Conservation (phyloP, 2,797 vertebrate genomes). For the Propithecus deckenii region DNA sequence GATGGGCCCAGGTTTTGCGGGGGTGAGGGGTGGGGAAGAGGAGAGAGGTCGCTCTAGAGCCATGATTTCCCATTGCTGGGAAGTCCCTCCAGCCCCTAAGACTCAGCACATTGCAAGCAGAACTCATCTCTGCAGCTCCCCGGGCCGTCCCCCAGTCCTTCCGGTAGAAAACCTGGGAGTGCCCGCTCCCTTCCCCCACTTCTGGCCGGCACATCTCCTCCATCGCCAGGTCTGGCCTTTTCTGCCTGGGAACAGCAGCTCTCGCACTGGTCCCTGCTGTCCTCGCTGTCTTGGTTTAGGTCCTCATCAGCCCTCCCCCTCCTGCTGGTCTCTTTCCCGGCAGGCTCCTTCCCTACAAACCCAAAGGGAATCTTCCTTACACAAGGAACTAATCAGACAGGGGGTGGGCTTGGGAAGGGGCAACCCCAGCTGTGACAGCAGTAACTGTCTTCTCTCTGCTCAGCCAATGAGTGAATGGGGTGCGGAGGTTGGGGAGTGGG, state of each 20-base stretch:
- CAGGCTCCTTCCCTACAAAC: not conserved
- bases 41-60: not conserved
- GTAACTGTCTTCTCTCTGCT: not conserved
- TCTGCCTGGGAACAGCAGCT: not conserved
- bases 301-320: not conserved
- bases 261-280: not conserved
- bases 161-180: not conserved
- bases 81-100: not conserved
- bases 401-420: not conserved
- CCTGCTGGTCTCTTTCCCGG: not conserved
- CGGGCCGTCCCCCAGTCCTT: not conserved
- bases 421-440: fast-evolving
- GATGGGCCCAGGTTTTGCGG: not conserved
- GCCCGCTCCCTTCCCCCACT: not conserved
- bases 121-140: not conserved
- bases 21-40: not conserved
- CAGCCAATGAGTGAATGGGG: not conserved
- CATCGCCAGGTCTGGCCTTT: not conserved
- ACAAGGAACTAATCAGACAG: not conserved
- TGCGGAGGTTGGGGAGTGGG: fast-evolving
- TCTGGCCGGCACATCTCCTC: not conserved
- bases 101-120: not conserved
- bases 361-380: not conserved
- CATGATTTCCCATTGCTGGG: not conserved
- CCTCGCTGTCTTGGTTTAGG: not conserved